Base-by-base conservation (phyloP, 2,113 vertebrate genomes). In the Megaptera novaeangliae region DNA sequence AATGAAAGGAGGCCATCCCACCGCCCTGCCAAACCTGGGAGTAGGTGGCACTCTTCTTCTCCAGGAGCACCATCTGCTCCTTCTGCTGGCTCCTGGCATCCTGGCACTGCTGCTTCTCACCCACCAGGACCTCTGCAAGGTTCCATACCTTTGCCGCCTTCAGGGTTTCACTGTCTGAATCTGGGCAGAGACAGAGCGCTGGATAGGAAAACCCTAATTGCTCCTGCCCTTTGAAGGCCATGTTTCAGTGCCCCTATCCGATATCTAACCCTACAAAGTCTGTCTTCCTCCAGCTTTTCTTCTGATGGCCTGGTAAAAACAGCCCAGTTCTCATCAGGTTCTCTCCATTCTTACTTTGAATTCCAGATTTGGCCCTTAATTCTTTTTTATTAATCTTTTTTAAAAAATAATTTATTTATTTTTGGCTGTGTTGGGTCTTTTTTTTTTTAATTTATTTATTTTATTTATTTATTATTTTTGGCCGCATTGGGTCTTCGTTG, bases 111-210 rank as follows among this genome's bases (percentile, higher is more conserved):
- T 98, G 99, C 93, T 98, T 99, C 80, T 99, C 99, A 23, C 94
- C 97, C 27, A 97, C 98, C 93, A 99, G 94, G 69, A 98, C 98
- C 23, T 98, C 98, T 0, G 99, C 98, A 82, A 99, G 98, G 17
- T 98, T 98, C 66, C 98, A 98, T 41, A 99, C 95, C 96, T 99
- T 99, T 66, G 83, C 98, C 74, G 95, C 98, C 92, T 99, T 99
- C 59, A 99, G 97, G 15, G 98, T 98, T 39, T 99, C 99, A 6
- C 98, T 98, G 46, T 99, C 99, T 11, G 97, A 96, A 97, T 99
- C 99, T 99, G 81, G 49, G 49, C 31, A 85, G 81, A 68, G 39
- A 83, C 21, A 90, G 63, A 72, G 11, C 41, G 75, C 29, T 59
- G n/a, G 10, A 71, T 12, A 63, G 46, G 52, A 64, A 95, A 95